Evolutionary conservation across 2,888 invertebrate genomes (phyloP), one percentile per base, ranked within the genome.

Genomic region (Epistrophe eligans): DNA sequence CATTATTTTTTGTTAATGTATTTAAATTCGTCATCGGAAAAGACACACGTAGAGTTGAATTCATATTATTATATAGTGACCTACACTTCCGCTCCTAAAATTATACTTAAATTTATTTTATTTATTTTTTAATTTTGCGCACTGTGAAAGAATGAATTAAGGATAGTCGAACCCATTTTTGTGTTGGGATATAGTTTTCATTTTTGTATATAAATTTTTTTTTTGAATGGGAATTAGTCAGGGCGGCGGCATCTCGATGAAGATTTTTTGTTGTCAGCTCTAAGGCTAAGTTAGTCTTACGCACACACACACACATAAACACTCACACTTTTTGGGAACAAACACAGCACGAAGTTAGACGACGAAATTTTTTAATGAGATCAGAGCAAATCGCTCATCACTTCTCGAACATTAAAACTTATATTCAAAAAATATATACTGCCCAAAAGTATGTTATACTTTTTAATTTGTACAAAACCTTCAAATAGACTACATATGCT

Each of bases 351-450:
- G 11, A 19, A 50, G 10, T 6, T 50, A 19, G 19, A 62, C 62
- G 40, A 17, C 11, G 8, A 19, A 32, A 24, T 60, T 17, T 24
- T 19, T 64, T 48, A 76, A 77, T 82, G 77, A 82, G 77, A 82
- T 82, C 72, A 82, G 48, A 66, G 32, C 5, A 43, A 66, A 72
- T 57, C 66, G 43, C 45, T 60, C 40, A 73, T 38, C 40, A 40
- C 17, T 57, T 38, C 62, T 38, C 35, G 45, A 38, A 43, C 15
- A n/a, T 43, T 57, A 38, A 48, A 60, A 32, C 11, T 10, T 19
- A 48, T 17, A 28, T 50, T 60, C 19, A 57, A 57, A 57, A n/a
- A 32, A 35, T 17, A 58, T 17, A 58, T 38, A 40, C 40, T 60
- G 15, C 40, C 19, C n/a, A 62, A 64, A 45, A 64, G 10, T n/a